Percentiles rank a stretch among this genome's conserved stretches.
Conservation (phyloP, 2,797 vertebrate genomes). For the Anableps anableps region DNA sequence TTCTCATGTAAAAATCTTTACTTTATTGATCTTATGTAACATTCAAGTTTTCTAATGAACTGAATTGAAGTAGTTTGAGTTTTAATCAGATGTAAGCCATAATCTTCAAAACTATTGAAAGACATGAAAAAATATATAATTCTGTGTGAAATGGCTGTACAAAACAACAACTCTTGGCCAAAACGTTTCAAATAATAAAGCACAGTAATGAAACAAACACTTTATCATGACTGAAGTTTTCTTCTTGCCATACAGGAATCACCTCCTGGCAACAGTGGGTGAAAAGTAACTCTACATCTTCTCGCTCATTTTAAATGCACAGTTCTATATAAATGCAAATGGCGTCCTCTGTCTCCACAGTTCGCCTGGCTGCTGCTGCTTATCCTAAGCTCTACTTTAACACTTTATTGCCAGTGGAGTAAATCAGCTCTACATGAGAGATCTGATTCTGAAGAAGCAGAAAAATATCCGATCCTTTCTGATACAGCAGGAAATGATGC, state of each 20-base stretch:
- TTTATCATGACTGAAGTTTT: constrained; percentile 5
- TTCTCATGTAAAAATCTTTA: background rate
- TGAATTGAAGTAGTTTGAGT: background rate
- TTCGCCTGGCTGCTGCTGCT: background rate
- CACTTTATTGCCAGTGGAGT: background rate
- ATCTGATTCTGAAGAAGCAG: background rate
- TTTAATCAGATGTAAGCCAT: background rate
- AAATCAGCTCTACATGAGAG: background rate
- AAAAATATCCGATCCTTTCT: background rate
- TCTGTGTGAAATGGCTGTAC: background rate
- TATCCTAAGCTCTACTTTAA: background rate
- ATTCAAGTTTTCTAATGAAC: background rate
- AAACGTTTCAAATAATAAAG: background rate
- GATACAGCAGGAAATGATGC: background rate
- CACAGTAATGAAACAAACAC: background rate
- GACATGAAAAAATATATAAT: background rate
- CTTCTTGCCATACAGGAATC: background rate
- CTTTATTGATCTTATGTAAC: background rate
- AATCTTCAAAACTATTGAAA: background rate
- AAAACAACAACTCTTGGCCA: background rate
- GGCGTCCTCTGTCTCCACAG: background rate
- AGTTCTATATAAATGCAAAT: constrained; percentile 14
- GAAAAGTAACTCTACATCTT: background rate
- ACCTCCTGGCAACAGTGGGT: background rate
- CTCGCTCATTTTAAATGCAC: background rate